Evolutionary conservation across 1,140 invertebrate species (phyloP).

Genomic region (Limonius californicus): DNA sequence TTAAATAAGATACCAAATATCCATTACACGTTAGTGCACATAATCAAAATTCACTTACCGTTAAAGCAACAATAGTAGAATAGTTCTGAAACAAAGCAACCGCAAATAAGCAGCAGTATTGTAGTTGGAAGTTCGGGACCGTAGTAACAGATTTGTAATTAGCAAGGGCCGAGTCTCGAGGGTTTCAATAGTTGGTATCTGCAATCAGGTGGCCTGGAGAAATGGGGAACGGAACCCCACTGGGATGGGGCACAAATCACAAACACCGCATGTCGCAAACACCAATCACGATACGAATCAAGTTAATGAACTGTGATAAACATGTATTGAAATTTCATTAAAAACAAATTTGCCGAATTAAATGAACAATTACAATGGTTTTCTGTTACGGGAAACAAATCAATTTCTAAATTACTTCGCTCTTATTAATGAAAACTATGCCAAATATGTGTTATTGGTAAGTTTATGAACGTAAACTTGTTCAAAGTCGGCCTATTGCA

Average conservation of each 20-base stretch:
- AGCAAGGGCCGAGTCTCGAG: slow-evolving; percentile 2
- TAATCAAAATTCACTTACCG: no score
- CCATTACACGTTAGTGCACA: no score
- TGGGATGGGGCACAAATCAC: slow-evolving; percentile 11
- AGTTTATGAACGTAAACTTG: no score
- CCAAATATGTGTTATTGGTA: no score
- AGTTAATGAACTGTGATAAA: slow-evolving; percentile 18
- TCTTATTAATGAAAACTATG: no score
- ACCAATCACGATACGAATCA: slow-evolving; percentile 11
- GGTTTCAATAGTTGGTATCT: background rate
- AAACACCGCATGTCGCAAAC: slow-evolving; percentile 16
- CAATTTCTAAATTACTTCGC: no score
- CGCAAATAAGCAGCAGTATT: background rate
- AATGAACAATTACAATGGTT: background rate
- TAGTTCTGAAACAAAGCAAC: background rate
- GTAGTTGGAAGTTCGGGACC: background rate
- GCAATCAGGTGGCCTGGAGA: slow-evolving; percentile 8
- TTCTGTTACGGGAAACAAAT: background rate
- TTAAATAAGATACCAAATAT: no score
- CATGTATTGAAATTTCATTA: slow-evolving; percentile 17
- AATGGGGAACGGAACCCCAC: background rate
- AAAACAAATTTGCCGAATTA: slow-evolving; percentile 1
- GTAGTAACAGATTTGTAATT: slow-evolving; percentile 15
- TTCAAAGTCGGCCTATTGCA: no score
- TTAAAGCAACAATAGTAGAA: background rate